Evolutionary conservation across 2,888 invertebrate genomes (phyloP), one percentile per base, ranked within the genome.

Genomic region (Pasiphila rectangulata): DNA sequence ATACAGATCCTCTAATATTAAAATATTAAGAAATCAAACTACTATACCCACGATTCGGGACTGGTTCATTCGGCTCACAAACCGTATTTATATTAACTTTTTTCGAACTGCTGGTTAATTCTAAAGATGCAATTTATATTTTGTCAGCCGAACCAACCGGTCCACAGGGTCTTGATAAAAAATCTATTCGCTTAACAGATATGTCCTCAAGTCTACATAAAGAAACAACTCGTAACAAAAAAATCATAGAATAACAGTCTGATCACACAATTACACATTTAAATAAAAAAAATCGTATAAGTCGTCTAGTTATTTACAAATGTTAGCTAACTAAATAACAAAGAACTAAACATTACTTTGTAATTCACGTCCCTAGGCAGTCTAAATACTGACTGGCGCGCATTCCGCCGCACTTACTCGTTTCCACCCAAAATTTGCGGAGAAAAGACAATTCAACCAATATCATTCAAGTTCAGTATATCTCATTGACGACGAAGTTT

Each of bases 261-360:
- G 85, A 85, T 84, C 85, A 87, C 87, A 85, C 87, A 72, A 83
- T 87, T 86, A 86, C 83, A 85, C 32, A 85, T 86, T 86, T 87
- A 87, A 87, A 87, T 85, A 80, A 80, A 83, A 83, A 74, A 81
- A 64, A 59, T 56, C 53, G 51, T 57, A 83, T 81, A 81, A 79
- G 83, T 74, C 73, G 76, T 85, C 83, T 86, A 87, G 77, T 83
- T 88, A 88, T 88, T 83, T 88, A 88, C 87, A 88, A 77, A 78
- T 76, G 86, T 88, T 87, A 87, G 79, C 83, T 86, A 87, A 88
- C 87, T 88, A 88, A 87, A 87, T 87, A 88, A 88, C 88, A 88
- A 86, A 79, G 77, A 82, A 78, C 80, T 72, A 85, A 83, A 80
- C 61, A 73, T 81, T 84, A 84, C 72, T 83, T 81, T 79, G 77